These are phyloP conservation scores for Matsumyia berberina DNA, from an alignment of 2,888 invertebrate genomes.

Conservation along the genomic window DNA sequence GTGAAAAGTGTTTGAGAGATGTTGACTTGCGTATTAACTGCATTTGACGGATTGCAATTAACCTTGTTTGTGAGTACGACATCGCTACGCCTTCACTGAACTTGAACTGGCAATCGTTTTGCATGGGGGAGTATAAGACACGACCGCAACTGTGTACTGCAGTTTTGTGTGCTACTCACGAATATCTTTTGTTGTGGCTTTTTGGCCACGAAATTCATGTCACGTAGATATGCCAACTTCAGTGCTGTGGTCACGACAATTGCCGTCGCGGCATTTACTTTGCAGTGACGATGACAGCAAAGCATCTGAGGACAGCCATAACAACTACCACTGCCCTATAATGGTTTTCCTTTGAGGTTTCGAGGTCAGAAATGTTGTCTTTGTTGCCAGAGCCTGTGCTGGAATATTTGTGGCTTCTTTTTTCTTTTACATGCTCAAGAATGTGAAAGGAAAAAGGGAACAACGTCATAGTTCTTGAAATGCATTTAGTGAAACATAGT, in stretches of 20 bases:
- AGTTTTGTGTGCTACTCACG: constrained; percentile 56
- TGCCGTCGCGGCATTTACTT: constrained; percentile 48
- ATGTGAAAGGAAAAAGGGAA: constrained; percentile 3
- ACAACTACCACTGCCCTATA: constrained; percentile 48
- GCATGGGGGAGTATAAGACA: constrained; percentile 8
- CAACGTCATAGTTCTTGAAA: not conserved
- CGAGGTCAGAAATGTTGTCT: constrained; percentile 57
- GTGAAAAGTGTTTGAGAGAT: constrained; percentile 21
- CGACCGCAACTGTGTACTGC: constrained; percentile 29
- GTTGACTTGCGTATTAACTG: constrained; percentile 27
- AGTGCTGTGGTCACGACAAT: constrained; percentile 69
- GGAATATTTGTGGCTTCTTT: constrained; percentile 1
- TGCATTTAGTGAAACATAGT: not conserved
- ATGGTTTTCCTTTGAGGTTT: constrained; percentile 71
- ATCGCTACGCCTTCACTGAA: constrained; percentile 35
- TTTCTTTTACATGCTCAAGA: not conserved
- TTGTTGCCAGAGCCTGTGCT: constrained; percentile 34
- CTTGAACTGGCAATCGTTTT: constrained; percentile 51
- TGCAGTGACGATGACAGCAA: constrained; percentile 51
- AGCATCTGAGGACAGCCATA: constrained; percentile 30
- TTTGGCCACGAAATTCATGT: constrained; percentile 70
- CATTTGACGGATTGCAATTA: constrained; percentile 65
- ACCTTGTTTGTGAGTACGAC: constrained; percentile 49
- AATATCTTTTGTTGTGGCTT: constrained; percentile 69
- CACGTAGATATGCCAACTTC: constrained; percentile 61